A percentile compares a stretch with the other conserved stretches of the same genome.
Evolutionary conservation across 2,113 vertebrate species (phyloP).

Genomic region (Formicarius rufipectus): DNA sequence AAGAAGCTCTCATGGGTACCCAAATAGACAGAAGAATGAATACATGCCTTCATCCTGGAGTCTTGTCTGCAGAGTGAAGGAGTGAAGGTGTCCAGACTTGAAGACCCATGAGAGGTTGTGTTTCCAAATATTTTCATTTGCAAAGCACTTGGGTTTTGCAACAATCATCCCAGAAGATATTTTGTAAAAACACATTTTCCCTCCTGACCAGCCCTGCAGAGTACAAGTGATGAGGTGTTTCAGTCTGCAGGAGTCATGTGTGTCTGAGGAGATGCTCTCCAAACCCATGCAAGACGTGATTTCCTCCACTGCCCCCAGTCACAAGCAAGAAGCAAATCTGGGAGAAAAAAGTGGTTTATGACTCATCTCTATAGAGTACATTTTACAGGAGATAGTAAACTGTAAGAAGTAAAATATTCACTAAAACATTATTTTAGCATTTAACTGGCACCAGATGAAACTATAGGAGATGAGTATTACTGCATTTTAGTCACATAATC

Average conservation of each 20-base stretch:
- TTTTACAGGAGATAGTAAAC: neutral
- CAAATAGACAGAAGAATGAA: neutral
- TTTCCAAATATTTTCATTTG: neutral
- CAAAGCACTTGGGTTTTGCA: neutral
- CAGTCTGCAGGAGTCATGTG: neutral
- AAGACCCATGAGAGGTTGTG: neutral
- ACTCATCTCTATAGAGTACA: neutral
- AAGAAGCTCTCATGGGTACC: neutral
- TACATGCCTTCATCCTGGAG: neutral
- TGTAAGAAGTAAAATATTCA: neutral
- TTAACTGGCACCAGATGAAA: neutral
- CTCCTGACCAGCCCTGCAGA: neutral
- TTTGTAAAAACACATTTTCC: neutral
- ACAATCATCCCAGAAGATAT: neutral
- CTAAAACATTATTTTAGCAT: neutral
- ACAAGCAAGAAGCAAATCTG: neutral
- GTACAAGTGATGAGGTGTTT: neutral
- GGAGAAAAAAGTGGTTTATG: neutral
- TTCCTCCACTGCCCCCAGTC: neutral
- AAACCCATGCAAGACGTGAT: accelerated
- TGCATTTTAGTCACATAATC: neutral
- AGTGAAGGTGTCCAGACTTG: neutral
- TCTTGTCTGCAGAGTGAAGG: neutral
- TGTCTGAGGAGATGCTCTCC: neutral
- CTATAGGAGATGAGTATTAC: neutral